Percentiles rank a stretch among this genome's conserved stretches.
These are phyloP conservation scores for Tragelaphus imberbis DNA, from an alignment of 2,113 vertebrate genomes.

Conservation along the genomic window DNA sequence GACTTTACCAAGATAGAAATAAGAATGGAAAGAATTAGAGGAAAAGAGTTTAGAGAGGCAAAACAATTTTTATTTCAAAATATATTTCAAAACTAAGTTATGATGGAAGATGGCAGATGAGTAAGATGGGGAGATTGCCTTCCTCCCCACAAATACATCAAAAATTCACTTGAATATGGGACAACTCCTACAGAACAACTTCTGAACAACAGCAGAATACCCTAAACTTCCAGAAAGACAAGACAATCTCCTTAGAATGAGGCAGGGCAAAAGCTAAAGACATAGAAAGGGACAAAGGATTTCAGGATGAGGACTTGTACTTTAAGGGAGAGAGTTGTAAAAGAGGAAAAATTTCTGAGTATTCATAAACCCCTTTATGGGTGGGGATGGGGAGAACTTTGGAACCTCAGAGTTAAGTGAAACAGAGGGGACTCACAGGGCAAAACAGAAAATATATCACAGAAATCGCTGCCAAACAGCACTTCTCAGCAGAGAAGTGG, in stretches of 20 bases:
- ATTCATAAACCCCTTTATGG: not conserved
- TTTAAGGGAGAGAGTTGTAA: not conserved
- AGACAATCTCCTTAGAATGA: not conserved
- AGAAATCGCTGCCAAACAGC: not conserved
- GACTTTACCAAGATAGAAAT: not conserved
- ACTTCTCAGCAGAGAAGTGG: not conserved
- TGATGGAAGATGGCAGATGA: not conserved
- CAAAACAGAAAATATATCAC: not conserved
- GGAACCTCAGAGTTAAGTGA: not conserved
- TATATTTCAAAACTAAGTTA: not conserved
- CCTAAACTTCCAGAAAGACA: not conserved
- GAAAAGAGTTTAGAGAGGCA: not conserved
- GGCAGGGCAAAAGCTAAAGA: not conserved
- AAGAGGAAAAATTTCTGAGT: not conserved
- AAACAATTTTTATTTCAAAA: not conserved
- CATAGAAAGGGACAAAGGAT: not conserved
- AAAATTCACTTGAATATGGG: not conserved
- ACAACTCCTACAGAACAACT: not conserved
- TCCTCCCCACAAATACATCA: not conserved
- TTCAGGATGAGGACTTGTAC: not conserved
- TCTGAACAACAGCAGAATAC: not conserved
- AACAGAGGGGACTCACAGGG: not conserved
- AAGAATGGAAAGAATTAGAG: not conserved
- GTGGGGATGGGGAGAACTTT: not conserved
- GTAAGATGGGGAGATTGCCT: not conserved